Conservation (phyloP, 2,888 invertebrate species). For the Epistrophe eligans region DNA sequence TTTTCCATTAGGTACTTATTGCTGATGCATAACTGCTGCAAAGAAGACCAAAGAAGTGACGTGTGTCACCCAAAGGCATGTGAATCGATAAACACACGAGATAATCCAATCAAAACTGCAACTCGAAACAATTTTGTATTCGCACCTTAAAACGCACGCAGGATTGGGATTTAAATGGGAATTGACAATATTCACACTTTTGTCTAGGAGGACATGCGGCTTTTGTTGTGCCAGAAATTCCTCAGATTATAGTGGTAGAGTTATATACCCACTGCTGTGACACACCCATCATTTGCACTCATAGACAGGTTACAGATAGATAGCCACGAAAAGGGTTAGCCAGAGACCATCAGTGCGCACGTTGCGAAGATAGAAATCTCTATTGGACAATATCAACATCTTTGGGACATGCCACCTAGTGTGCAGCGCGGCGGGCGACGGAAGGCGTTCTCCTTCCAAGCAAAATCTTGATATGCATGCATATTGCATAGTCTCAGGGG, state of each 20-base stretch:
- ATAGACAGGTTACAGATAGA: conserved; percentile 66
- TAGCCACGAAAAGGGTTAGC: conserved; percentile 69
- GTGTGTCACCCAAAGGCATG: conserved; percentile 61
- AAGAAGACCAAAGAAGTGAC: conserved; percentile 14
- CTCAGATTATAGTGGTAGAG: conserved; percentile 6
- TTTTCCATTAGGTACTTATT: neutral
- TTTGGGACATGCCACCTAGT: conserved; percentile 69
- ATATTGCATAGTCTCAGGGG: conserved; percentile 40
- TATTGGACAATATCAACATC: conserved; percentile 74
- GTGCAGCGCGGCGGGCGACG: conserved; percentile 25
- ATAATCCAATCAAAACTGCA: conserved; percentile 48
- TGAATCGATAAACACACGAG: conserved; percentile 53
- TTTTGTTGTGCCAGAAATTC: conserved; percentile 53
- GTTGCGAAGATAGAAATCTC: conserved; percentile 68
- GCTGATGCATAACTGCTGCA: neutral
- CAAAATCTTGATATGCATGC: conserved; percentile 23
- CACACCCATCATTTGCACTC: conserved; percentile 56
- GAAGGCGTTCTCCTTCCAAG: conserved; percentile 50
- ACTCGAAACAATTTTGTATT: conserved; percentile 42
- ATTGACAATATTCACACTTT: conserved; percentile 68
- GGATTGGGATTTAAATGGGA: conserved; percentile 45
- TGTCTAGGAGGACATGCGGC: conserved; percentile 53
- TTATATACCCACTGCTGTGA: conserved; percentile 24
- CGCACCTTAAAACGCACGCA: conserved; percentile 64
- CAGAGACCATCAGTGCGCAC: conserved; percentile 28